phyloP scores from a whole-genome alignment of 2,113 vertebrate species.

The Strigops habroptila region DNA sequence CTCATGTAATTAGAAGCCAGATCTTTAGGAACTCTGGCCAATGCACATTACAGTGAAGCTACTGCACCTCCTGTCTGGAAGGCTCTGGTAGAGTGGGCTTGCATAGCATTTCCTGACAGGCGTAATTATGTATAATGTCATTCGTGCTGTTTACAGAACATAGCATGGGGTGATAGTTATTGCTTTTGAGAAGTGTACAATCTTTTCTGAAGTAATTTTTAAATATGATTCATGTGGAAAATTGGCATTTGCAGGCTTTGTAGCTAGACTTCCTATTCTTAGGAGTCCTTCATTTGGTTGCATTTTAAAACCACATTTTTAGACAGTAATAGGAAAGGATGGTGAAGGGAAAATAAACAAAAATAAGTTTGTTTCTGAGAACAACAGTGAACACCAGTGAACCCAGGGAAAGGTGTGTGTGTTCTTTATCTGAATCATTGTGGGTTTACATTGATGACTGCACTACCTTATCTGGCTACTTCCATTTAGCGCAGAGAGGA shows the following conservation, averaged over 20 bases:
- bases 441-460: not conserved
- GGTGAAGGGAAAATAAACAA: not conserved
- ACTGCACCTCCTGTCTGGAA: not conserved
- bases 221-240: slow-evolving; percentile 24
- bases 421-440: not conserved
- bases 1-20: not conserved
- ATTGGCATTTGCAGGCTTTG: slow-evolving; percentile 2
- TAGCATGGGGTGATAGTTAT: slow-evolving; percentile 35
- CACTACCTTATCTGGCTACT: not conserved
- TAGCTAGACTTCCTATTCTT: not conserved
- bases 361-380: not conserved
- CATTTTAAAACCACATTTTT: not conserved
- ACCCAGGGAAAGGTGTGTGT: not conserved
- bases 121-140: not conserved
- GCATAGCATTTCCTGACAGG: not conserved
- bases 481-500: not conserved
- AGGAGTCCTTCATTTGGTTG: not conserved
- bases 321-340: not conserved
- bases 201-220: slow-evolving; percentile 25
- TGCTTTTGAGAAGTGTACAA: slow-evolving; percentile 23
- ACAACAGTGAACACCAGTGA: not conserved
- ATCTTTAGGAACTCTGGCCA: not conserved
- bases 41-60: not conserved
- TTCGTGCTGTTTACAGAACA: slow-evolving; percentile 1
- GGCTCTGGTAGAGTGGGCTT: not conserved